Evolutionary conservation across 2,888 invertebrate genomes (phyloP).

Genomic region (Drosophila antonietae): DNA sequence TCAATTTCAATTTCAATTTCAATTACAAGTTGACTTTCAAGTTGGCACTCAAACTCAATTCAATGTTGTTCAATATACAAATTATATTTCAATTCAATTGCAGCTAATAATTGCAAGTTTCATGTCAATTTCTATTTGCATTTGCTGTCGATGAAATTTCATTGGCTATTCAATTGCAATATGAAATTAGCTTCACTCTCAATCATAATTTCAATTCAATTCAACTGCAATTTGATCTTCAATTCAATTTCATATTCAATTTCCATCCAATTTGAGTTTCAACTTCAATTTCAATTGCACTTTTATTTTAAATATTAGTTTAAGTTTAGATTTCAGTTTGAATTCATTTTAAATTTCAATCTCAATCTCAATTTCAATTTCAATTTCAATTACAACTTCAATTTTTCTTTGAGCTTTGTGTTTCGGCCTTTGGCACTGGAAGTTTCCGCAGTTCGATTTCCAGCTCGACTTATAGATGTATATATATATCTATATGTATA

Average conservation of each 20-base stretch:
- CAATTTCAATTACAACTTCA: slow-evolving; percentile 7
- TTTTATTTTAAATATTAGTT: slow-evolving; percentile 4
- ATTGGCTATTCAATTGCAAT: not conserved
- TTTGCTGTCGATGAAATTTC: too few species aligned
- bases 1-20: slow-evolving; percentile 5
- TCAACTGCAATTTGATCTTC: not conserved
- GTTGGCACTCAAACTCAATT: not conserved
- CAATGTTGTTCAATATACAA: slow-evolving; percentile 10
- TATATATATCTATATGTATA: slow-evolving; percentile 19
- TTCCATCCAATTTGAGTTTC: not conserved
- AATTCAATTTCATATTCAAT: not conserved
- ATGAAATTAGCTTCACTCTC: not conserved
- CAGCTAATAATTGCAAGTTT: not conserved
- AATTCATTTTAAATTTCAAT: slow-evolving; percentile 3
- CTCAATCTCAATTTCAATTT: not conserved
- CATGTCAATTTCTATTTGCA: not conserved
- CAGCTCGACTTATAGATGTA: slow-evolving; percentile 13
- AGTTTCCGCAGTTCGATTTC: slow-evolving; percentile 16
- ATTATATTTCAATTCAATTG: not conserved
- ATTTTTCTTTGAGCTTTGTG: not conserved
- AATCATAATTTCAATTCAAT: not conserved
- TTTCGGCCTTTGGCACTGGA: slow-evolving; percentile 3
- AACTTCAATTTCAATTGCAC: not conserved
- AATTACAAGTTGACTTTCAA: not conserved
- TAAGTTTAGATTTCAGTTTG: not conserved